These are phyloP conservation scores for Tanytarsus gracilentus DNA, from an alignment of 2,888 invertebrate species.

Conservation along the genomic window DNA sequence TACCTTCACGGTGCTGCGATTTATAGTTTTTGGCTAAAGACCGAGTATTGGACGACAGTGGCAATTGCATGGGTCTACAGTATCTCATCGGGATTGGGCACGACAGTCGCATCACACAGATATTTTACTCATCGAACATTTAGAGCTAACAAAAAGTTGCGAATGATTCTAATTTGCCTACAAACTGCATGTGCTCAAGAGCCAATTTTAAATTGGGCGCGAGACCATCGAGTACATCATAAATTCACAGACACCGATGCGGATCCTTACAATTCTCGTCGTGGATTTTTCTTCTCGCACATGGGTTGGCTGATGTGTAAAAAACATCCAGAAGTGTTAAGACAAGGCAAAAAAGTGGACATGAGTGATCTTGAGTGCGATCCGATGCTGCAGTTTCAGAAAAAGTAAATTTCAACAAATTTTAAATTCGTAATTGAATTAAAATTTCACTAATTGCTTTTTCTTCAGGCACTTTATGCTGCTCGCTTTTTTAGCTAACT, in stretches of 20 bases:
- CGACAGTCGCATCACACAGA: constrained; percentile 86
- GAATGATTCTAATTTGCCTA: constrained; percentile 64
- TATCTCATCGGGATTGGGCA: constrained; percentile 51
- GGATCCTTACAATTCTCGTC: constrained; percentile 77
- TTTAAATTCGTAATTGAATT: not conserved
- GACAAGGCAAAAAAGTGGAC: constrained; percentile 72
- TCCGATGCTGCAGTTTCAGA: constrained; percentile 77
- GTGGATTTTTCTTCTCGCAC: constrained; percentile 93
- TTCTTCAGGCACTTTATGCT: constrained; percentile 49
- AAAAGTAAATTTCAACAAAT: constrained; percentile 51
- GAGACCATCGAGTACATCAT: constrained; percentile 71
- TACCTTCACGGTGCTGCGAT: constrained; percentile 1
- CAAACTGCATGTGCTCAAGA: constrained; percentile 86
- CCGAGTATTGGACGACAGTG: not conserved
- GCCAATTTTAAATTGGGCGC: constrained; percentile 77
- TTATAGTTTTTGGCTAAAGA: not conserved
- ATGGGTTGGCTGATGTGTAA: constrained; percentile 85
- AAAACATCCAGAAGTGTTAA: constrained; percentile 83
- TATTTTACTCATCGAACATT: constrained; percentile 87
- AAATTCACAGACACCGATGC: constrained; percentile 82
- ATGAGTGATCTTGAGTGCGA: constrained; percentile 81
- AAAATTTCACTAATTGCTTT: not conserved
- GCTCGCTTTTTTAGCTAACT: constrained; percentile 67
- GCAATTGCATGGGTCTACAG: constrained; percentile 44
- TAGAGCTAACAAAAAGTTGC: constrained; percentile 60